Conservation (phyloP, 1,140 invertebrate genomes). For the Himalopsyche phryganea region DNA sequence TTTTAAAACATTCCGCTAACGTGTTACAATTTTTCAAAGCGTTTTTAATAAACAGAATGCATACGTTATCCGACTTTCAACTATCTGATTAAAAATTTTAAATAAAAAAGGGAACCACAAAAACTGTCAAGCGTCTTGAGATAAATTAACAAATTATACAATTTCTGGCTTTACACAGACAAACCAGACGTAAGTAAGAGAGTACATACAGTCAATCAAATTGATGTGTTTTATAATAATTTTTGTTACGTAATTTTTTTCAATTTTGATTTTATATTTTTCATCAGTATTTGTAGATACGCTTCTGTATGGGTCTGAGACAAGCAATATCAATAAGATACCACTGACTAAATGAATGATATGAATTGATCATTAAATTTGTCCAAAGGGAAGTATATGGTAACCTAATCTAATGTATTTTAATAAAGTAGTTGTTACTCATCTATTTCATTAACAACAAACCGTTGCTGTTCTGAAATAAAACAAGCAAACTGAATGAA, state of each 20-base stretch:
- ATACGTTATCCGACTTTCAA: constrained; percentile 13
- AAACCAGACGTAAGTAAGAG: constrained; percentile 11
- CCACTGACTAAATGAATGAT: too few relatives aligned
- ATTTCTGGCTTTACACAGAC: constrained; percentile 21
- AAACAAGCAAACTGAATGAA: too few relatives aligned
- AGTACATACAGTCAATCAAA: constrained; percentile 19
- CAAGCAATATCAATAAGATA: too few relatives aligned
- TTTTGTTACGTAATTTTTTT: neutral
- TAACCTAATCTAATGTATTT: too few relatives aligned
- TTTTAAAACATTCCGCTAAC: constrained; percentile 20
- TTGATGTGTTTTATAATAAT: neutral
- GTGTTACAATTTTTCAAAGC: constrained; percentile 11
- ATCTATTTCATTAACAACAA: too few relatives aligned
- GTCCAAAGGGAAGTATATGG: too few relatives aligned
- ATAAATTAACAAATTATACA: constrained; percentile 35
- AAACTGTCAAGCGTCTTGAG: constrained; percentile 28
- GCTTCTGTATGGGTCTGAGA: too few relatives aligned
- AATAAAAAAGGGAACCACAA: constrained; percentile 15
- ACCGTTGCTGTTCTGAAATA: too few relatives aligned
- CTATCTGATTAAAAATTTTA: constrained; percentile 23
- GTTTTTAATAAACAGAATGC: constrained; percentile 23
- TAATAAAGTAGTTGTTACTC: too few relatives aligned
- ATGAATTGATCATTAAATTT: too few relatives aligned
- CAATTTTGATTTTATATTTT: neutral
- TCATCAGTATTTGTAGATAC: too few relatives aligned